Evolutionary conservation across 2,113 vertebrate species (phyloP).

Genomic region (Onychostoma macrolepis): DNA sequence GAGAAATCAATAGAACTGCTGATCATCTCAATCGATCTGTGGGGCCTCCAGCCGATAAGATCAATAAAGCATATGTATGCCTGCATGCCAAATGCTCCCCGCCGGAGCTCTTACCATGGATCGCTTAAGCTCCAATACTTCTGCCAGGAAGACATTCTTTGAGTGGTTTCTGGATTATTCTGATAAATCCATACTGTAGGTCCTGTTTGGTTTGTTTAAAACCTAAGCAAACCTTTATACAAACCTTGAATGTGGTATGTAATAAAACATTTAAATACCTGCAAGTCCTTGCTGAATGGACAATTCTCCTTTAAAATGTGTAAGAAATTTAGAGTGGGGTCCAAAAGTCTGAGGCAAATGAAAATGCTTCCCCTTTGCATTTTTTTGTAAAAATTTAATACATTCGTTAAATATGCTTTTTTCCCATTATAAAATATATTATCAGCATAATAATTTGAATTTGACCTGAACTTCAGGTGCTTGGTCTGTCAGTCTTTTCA

Average conservation of each 20-base stretch:
- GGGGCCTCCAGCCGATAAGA: slow-evolving; percentile 70
- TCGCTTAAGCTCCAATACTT: slow-evolving; percentile 61
- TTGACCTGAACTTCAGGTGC: no score
- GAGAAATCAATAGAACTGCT: slow-evolving; percentile 70
- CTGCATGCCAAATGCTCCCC: slow-evolving; percentile 73
- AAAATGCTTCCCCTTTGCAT: background rate
- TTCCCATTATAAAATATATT: background rate
- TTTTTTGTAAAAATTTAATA: no score
- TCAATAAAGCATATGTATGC: slow-evolving; percentile 75
- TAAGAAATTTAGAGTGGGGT: background rate
- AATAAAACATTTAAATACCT: background rate
- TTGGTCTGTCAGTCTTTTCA: background rate
- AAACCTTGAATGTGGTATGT: background rate
- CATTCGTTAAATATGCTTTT: no score
- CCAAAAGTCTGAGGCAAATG: background rate
- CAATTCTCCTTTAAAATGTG: background rate
- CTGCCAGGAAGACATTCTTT: slow-evolving; percentile 19
- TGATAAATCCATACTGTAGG: background rate
- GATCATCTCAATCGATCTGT: slow-evolving; percentile 77
- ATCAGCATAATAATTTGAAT: background rate
- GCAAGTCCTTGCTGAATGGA: background rate
- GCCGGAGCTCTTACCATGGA: slow-evolving; percentile 62
- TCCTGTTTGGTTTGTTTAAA: background rate
- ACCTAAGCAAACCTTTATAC: background rate
- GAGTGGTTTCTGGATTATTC: background rate